Evolutionary conservation across 2,797 vertebrate genomes (phyloP), one percentile per base, ranked within the genome.

Genomic region (Poeciliopsis infans): DNA sequence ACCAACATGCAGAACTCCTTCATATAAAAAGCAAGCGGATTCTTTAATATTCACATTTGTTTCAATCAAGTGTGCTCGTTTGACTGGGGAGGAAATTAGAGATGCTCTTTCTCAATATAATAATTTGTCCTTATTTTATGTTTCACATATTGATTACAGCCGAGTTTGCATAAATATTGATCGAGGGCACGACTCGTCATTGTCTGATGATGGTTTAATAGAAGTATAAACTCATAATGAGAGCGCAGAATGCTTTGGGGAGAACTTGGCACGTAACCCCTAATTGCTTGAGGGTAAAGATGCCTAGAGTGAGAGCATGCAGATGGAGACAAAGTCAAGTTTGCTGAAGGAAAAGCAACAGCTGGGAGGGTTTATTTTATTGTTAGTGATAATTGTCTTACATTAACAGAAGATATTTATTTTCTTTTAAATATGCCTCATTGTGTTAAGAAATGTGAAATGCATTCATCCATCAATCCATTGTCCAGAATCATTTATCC

Each of bases 111-210:
- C 73, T 84, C 84, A 87, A 81, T 85, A 82, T 84, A 85, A 89
- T 83, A 79, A 85, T 88, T 83, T 90, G 86, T 86, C 86, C 85
- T 92, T 75, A 89, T 89, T 92, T 91, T 73, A 83, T 88, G 86
- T 90, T 90, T 92, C 84, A 89, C 71, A 72, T 90, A 91, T 93
- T 75, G 91, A 93, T 93, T 86, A 82, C 8, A 25, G 2, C 81
- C 20, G 31, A 31, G 39, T 91, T 91, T 94, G 91, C 91, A 94
- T 92, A 91, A 91, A 84, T 90, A 93, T 94, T 4, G 92, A 95
- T 85, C 68, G 78, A 76, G 85, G 85, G 81, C 84, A 87, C 51
- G 81, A 86, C 90, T 91, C 75, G 72, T 79, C 74, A 57, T 74
- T 85, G 86, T 89, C 79, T 91, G 86, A 92, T 87, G 85, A 86